Evolutionary conservation across 2,888 invertebrate species (phyloP).

Genomic region (Chamaedrilus cognettii): DNA sequence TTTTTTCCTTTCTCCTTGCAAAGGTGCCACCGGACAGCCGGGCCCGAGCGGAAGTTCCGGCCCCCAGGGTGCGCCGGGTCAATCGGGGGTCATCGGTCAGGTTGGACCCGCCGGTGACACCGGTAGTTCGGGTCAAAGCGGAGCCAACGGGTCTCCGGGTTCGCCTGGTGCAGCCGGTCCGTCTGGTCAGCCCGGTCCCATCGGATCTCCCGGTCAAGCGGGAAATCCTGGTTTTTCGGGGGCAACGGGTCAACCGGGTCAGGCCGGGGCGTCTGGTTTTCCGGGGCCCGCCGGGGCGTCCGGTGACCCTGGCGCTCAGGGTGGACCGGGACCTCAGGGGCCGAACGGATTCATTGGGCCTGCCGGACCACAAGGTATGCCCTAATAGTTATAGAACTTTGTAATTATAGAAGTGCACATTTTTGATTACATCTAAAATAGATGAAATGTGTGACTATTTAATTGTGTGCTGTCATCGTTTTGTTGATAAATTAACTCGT

Average conservation of each 20-base stretch:
- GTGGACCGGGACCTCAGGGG: slow-evolving; percentile 8
- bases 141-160: slow-evolving; percentile 46
- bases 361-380: slow-evolving; percentile 61
- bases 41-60: no score
- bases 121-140: no score
- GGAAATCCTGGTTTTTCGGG: neutral
- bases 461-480: no score
- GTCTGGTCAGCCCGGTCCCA: neutral
- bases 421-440: no score
- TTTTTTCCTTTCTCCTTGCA: no score
- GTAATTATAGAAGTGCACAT: no score
- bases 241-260: slow-evolving; percentile 41
- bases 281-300: slow-evolving; percentile 20
- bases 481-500: no score
- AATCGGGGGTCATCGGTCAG: slow-evolving; percentile 20
- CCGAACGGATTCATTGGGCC: slow-evolving; percentile 20
- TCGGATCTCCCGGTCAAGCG: neutral
- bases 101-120: slow-evolving; percentile 25
- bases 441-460: no score
- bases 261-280: slow-evolving; percentile 12
- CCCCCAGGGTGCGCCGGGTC: slow-evolving; percentile 12
- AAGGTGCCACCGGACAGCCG: no score
- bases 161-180: neutral
- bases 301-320: slow-evolving; percentile 10
- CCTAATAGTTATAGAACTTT: no score